Evolutionary conservation across 2,797 vertebrate species (phyloP).

Genomic region (Manis javanica): DNA sequence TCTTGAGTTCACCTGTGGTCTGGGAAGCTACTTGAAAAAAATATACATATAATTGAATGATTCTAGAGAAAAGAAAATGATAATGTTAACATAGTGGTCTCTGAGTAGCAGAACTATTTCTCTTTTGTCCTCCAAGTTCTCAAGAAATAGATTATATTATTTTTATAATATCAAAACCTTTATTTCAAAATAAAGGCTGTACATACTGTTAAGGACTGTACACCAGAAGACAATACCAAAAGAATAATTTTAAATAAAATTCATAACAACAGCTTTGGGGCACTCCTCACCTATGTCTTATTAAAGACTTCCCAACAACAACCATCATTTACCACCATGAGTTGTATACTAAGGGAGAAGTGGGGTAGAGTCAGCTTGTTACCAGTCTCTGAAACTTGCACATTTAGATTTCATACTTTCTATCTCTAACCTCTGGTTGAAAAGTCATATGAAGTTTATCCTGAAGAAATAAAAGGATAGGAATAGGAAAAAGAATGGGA

Average conservation of each 20-base stretch:
- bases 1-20: not conserved
- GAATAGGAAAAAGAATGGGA: constrained; percentile 1
- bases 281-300: not conserved
- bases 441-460: constrained; percentile 55
- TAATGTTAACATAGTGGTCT: not conserved
- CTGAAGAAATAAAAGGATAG: not conserved
- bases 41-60: not conserved
- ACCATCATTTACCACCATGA: not conserved
- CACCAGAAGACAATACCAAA: not conserved
- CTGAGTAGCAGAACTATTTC: not conserved
- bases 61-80: constrained; percentile 32
- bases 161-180: constrained; percentile 37
- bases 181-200: not conserved
- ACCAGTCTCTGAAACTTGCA: not conserved
- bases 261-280: not conserved
- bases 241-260: constrained; percentile 5
- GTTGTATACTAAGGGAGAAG: not conserved
- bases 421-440: not conserved
- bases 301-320: not conserved
- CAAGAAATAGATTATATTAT: constrained; percentile 1
- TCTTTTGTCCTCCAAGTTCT: constrained; percentile 38
- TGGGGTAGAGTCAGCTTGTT: not conserved
- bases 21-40: not conserved
- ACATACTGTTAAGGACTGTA: constrained; percentile 10
- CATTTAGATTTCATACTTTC: not conserved